Evolutionary conservation across 92 coral and sea anemone genomes (phyloP), one percentile per base, ranked within the genome.

Genomic region (Muricea muricata): DNA sequence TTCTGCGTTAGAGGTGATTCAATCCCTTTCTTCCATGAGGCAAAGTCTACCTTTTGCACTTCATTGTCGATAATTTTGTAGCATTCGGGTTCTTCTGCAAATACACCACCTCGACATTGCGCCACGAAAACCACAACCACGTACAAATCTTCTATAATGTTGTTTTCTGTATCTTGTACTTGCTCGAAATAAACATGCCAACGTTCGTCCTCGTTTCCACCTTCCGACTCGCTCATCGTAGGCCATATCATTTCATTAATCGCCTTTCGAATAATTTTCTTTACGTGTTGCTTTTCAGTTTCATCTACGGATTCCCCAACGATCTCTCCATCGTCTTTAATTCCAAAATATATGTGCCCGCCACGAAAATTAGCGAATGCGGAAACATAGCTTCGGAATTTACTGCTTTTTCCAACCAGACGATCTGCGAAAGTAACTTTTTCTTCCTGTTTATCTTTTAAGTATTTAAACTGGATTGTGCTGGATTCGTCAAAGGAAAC

Each of bases 171-270:
- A 73, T 85, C 79, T 31, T n/a, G 66, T 33, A 85, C 89, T 46
- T 78, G 78, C 65, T 85, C 89, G 34, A 85, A 85, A 35, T 47
- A 15, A 20, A 85, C 74, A 23, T 85, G 78, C 89, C 89, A 85
- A 23, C 78, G 88, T 25, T 73, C 12, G 56, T 45, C 77, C 45
- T 33, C 66, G 35, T 74, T 57, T n/a, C n/a, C n/a, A n/a, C n/a
- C n/a, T n/a, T n/a, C n/a, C 35, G 55, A 35, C 24, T 13, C 79
- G 47, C 83, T 23, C 25, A 77, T 77, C 21, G n/a, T n/a, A n/a
- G 89, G 89, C 89, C 89, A 85, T 65, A 32, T 66, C 89, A 85
- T 85, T 20, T 77, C 35, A 58, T 85, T 41, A 29, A 85, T 85
- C 28, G 23, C 57, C 35, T 42, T 13, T 21, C 65, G 34, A 50